These are phyloP conservation scores for Mus caroli DNA, from an alignment of 2,797 vertebrate species.

Conservation along the genomic window DNA sequence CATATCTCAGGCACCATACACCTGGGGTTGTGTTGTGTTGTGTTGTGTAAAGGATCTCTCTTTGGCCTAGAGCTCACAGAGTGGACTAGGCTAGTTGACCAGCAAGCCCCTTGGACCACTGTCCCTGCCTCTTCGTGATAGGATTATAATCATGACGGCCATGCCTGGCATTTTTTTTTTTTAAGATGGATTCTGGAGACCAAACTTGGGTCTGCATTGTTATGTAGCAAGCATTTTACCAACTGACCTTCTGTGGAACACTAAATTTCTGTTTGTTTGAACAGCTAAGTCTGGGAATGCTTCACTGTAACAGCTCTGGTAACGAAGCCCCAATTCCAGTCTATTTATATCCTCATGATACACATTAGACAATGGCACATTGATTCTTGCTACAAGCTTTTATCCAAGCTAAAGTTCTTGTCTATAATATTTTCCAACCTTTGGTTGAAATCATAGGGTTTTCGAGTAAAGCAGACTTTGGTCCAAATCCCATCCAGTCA, in stretches of 20 bases:
- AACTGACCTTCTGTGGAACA: background rate
- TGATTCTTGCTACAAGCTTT: slow-evolving; percentile 47
- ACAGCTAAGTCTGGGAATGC: background rate
- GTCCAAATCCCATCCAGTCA: slow-evolving; percentile 42
- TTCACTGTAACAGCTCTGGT: background rate
- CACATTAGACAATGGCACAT: background rate
- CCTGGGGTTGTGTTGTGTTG: background rate
- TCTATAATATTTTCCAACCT: background rate
- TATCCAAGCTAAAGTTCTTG: slow-evolving; percentile 42
- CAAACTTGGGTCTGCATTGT: background rate
- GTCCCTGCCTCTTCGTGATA: background rate
- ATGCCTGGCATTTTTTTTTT: background rate
- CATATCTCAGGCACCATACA: background rate
- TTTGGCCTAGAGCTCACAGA: background rate
- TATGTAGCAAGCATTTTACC: background rate
- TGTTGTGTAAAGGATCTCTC: background rate
- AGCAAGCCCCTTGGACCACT: background rate
- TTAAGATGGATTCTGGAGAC: background rate
- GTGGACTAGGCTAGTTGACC: background rate
- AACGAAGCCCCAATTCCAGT: background rate
- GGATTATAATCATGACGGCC: background rate
- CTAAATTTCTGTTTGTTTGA: background rate
- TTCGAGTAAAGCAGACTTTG: slow-evolving; percentile 22
- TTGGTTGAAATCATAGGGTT: background rate
- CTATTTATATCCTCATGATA: background rate